Evolutionary conservation across 2,888 invertebrate species (phyloP).

Genomic region (Caenorhabditis sinica): DNA sequence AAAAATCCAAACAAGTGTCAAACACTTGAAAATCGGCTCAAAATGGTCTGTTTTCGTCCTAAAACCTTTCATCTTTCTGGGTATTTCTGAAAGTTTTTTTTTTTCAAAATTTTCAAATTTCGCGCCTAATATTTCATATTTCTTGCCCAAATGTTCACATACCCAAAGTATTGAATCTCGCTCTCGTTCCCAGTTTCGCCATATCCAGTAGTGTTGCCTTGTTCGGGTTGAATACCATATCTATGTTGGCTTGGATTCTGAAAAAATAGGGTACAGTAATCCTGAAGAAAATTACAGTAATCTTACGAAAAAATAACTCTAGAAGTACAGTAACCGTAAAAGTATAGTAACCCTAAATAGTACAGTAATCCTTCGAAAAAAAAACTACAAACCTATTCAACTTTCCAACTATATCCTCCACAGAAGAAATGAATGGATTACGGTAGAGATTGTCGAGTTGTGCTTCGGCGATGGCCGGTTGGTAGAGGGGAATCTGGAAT

Average conservation of each 20-base stretch:
- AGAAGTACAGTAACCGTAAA: too few relatives aligned
- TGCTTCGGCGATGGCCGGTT: slow-evolving; percentile 34
- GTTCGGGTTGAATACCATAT: slow-evolving; percentile 59
- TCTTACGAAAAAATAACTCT: not conserved
- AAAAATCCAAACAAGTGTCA: too few relatives aligned
- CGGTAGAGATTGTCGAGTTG: slow-evolving; percentile 53
- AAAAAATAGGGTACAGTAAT: slow-evolving; percentile 8
- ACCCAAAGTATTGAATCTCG: slow-evolving; percentile 54
- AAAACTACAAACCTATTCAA: slow-evolving; percentile 33
- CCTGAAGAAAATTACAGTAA: not conserved
- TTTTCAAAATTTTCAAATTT: not conserved
- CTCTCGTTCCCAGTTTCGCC: slow-evolving; percentile 41
- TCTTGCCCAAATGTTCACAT: not conserved
- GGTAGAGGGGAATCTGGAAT: slow-evolving; percentile 56
- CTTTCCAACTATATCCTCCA: slow-evolving; percentile 54
- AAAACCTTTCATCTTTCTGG: too few relatives aligned
- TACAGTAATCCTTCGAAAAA: slow-evolving; percentile 12
- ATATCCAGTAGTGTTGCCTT: slow-evolving; percentile 53
- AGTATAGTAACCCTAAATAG: too few relatives aligned
- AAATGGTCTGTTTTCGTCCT: not conserved
- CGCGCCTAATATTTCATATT: not conserved
- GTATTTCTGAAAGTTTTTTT: not conserved
- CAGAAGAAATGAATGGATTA: slow-evolving; percentile 32
- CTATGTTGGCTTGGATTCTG: slow-evolving; percentile 94
- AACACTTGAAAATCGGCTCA: not conserved